Evolutionary conservation across 1,140 invertebrate genomes (phyloP).

Genomic region (Philaenus spumarius): DNA sequence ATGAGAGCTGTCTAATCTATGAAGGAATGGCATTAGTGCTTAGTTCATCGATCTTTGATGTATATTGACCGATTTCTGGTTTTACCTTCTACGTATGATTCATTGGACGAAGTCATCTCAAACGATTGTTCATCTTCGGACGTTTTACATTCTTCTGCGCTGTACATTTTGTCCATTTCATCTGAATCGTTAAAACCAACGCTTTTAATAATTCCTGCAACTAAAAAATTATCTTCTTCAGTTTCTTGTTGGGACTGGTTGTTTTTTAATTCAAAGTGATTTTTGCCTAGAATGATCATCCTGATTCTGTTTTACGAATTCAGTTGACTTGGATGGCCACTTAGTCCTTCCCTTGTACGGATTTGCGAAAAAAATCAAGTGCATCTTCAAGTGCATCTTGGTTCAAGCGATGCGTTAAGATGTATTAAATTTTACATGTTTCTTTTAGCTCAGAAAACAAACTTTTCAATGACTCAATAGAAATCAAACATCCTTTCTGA

Average conservation of each 20-base stretch:
- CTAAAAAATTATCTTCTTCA: neutral
- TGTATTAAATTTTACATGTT: neutral
- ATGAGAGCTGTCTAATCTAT: too few species aligned
- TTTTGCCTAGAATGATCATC: conserved; percentile 1
- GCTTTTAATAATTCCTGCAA: neutral
- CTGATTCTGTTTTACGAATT: neutral
- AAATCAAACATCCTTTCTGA: neutral
- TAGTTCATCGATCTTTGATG: too few species aligned
- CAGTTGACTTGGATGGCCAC: neutral
- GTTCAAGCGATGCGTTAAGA: neutral
- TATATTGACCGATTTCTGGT: too few species aligned
- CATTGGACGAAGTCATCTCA: neutral
- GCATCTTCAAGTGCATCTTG: neutral
- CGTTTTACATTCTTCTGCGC: neutral
- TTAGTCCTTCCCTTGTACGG: neutral
- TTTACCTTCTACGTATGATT: too few species aligned
- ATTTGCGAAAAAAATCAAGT: neutral
- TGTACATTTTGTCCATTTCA: neutral
- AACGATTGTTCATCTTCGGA: neutral
- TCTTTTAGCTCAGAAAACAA: neutral
- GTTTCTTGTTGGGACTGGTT: neutral
- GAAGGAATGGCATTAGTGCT: too few species aligned
- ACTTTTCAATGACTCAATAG: neutral
- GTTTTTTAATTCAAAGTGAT: neutral
- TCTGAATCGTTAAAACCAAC: neutral